phyloP scores from a whole-genome alignment of 2,888 invertebrate genomes.

The Eutolmus rufibarbis region DNA sequence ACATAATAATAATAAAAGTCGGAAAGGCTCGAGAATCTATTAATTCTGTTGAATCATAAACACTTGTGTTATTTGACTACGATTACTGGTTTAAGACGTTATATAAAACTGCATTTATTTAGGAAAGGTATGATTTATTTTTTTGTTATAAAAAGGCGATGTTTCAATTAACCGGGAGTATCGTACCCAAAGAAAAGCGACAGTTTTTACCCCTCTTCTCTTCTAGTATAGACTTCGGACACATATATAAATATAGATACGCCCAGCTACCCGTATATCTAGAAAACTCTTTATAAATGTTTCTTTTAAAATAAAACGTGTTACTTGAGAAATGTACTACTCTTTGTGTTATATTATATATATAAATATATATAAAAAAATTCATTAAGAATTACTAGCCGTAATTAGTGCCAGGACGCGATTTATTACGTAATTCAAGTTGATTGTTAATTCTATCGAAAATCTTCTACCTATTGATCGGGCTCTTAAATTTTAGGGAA shows the following conservation, averaged over 20 bases:
- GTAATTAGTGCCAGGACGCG: background rate
- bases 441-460: background rate
- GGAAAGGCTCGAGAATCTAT: background rate
- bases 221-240: background rate
- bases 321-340: background rate
- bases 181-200: slow-evolving; percentile 6
- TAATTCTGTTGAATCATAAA: background rate
- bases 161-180: background rate
- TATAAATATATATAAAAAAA: background rate
- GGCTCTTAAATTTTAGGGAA: background rate
- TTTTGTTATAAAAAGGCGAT: background rate
- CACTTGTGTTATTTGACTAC: slow-evolving; percentile 4
- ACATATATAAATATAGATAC: background rate
- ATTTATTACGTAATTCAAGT: background rate
- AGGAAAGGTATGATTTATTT: background rate
- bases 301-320: background rate
- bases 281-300: background rate
- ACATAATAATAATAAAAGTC: background rate
- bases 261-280: background rate
- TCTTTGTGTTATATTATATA: background rate
- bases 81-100: background rate
- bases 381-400: background rate
- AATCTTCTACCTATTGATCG: background rate
- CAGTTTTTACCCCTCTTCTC: background rate
- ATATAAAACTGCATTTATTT: slow-evolving; percentile 22